Percentiles rank a stretch among this genome's conserved stretches.
These are phyloP conservation scores for Conger conger DNA, from an alignment of 2,113 vertebrate genomes.

Conservation along the genomic window DNA sequence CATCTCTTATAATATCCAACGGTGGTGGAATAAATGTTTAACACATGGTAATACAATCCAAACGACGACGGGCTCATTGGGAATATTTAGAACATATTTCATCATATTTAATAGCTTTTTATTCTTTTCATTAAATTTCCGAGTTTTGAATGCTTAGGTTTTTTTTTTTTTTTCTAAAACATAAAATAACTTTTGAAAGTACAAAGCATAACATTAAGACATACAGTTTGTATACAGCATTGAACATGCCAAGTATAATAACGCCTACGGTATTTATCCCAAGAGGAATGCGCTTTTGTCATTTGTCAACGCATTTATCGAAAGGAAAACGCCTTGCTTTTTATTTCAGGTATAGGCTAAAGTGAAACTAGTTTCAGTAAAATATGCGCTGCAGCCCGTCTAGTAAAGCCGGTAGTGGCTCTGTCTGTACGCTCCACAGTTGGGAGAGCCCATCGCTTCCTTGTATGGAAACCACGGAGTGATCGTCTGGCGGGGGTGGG, in stretches of 20 bases:
- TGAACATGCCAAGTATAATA: neutral
- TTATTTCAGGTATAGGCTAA: neutral
- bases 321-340: neutral
- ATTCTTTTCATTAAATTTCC: too few relatives aligned
- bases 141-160: too few relatives aligned
- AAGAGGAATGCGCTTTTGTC: neutral
- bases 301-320: neutral
- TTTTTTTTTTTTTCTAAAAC: too few relatives aligned
- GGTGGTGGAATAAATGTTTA: too few relatives aligned
- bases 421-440: constrained; percentile 31
- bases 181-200: too few relatives aligned
- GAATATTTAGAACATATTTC: too few relatives aligned
- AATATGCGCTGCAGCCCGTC: constrained; percentile 5
- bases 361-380: neutral
- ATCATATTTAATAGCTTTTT: too few relatives aligned
- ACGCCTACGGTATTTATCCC: constrained; percentile 17
- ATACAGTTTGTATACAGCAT: neutral
- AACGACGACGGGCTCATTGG: too few relatives aligned
- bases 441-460: constrained; percentile 49
- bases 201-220: neutral
- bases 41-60: too few relatives aligned
- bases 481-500: constrained; percentile 1
- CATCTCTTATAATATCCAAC: too few relatives aligned
- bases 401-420: constrained; percentile 7
- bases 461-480: constrained; percentile 44